phyloP scores from a whole-genome alignment of 2,888 invertebrate genomes.

The Polydrusus cervinus region DNA sequence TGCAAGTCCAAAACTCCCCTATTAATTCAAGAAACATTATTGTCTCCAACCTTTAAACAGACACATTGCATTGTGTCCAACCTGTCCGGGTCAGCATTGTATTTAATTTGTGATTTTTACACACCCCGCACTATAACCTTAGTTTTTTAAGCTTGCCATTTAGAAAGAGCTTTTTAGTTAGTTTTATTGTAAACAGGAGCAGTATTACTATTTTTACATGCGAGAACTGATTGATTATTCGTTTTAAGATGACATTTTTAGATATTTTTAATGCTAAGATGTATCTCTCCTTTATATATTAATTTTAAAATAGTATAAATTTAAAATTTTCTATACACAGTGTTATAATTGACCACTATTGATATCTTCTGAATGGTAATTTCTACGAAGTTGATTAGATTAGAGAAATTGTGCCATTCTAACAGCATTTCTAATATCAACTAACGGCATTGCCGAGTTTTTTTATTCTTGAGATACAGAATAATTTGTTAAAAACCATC shows the following conservation, averaged over 20 bases:
- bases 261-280: conserved; percentile 1
- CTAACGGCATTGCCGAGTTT: no score
- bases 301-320: no score
- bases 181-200: conserved; percentile 53
- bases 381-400: no score
- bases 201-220: conserved; percentile 58
- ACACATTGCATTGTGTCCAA: background rate
- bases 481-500: no score
- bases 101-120: conserved; percentile 29
- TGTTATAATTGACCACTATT: no score
- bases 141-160: conserved; percentile 39
- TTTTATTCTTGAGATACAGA: no score
- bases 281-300: background rate
- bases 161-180: conserved; percentile 22
- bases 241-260: conserved; percentile 22
- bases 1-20: no score
- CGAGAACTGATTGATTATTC: conserved; percentile 58
- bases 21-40: no score
- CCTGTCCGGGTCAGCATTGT: conserved; percentile 24
- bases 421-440: no score
- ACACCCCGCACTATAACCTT: conserved; percentile 31
- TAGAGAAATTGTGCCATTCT: no score
- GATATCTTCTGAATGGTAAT: no score
- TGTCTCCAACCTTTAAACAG: background rate
- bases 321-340: no score